A percentile compares a stretch with the other conserved stretches of the same genome.
phyloP scores from a whole-genome alignment of 2,797 vertebrate genomes.

The Poecilia velifera region DNA sequence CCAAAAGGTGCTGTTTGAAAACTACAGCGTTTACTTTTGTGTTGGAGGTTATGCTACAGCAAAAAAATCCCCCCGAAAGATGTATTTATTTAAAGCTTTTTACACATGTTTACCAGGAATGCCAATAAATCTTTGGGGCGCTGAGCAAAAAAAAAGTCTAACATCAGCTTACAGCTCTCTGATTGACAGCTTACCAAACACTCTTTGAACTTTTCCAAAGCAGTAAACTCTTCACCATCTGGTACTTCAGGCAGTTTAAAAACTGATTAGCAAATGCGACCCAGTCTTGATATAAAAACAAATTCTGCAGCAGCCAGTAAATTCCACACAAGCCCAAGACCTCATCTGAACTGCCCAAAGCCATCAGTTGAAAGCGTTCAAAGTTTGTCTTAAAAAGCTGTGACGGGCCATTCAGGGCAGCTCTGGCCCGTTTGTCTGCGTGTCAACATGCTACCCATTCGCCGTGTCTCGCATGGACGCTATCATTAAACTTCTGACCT shows the following conservation, averaged over 20 bases:
- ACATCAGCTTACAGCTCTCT: slow-evolving; percentile 28
- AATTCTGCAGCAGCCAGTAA: slow-evolving; percentile 21
- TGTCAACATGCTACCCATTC: slow-evolving; percentile 53
- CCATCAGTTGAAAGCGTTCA: slow-evolving; percentile 30
- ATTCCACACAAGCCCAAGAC: slow-evolving; percentile 30
- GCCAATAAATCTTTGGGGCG: neutral
- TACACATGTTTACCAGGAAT: slow-evolving; percentile 7
- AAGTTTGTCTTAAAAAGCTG: slow-evolving; percentile 51
- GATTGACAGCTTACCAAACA: slow-evolving; percentile 55
- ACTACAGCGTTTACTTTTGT: neutral
- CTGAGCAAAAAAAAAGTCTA: slow-evolving; percentile 7
- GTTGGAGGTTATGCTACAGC: neutral
- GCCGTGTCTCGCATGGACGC: slow-evolving; percentile 37
- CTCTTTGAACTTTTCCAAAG: slow-evolving; percentile 37
- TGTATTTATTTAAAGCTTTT: neutral
- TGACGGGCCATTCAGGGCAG: slow-evolving; percentile 52
- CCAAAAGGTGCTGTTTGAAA: neutral
- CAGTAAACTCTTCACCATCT: slow-evolving; percentile 52
- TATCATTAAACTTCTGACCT: slow-evolving; percentile 77
- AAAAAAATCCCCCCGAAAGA: neutral
- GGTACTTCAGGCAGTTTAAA: slow-evolving; percentile 32
- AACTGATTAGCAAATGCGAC: slow-evolving; percentile 60
- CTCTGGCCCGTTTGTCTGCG: slow-evolving; percentile 59
- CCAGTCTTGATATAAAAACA: slow-evolving; percentile 43
- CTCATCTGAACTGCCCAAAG: slow-evolving; percentile 37